A percentile compares a stretch with the other conserved stretches of the same genome.
Conservation (phyloP, 2,888 invertebrate genomes). For the Nephrocerus scutellatus region DNA sequence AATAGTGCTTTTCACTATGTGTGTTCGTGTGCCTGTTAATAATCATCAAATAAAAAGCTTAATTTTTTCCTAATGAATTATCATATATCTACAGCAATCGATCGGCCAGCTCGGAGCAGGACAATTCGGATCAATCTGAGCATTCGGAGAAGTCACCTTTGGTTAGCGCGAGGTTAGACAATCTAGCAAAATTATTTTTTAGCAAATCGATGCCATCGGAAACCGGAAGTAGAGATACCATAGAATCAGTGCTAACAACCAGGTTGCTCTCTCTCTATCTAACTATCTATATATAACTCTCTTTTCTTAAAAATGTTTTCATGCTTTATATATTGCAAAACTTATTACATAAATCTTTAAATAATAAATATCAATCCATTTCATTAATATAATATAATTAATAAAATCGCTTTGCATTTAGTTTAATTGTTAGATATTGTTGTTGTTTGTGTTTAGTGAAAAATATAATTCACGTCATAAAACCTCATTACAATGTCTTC, state of each 20-base stretch:
- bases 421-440: no score
- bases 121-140: slow-evolving; percentile 48
- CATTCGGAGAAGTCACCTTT: slow-evolving; percentile 58
- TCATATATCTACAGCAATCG: slow-evolving; percentile 45
- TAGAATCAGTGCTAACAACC: slow-evolving; percentile 48
- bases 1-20: no score
- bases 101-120: slow-evolving; percentile 57
- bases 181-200: slow-evolving; percentile 67
- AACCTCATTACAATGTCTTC: no score
- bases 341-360: no score
- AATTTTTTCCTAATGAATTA: slow-evolving; percentile 12
- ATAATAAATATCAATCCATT: no score
- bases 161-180: slow-evolving; percentile 66
- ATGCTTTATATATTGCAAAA: no score
- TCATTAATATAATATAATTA: no score
- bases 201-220: slow-evolving; percentile 52
- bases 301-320: slow-evolving; percentile 7
- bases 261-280: slow-evolving; percentile 38
- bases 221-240: slow-evolving; percentile 47
- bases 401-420: no score
- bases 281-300: slow-evolving; percentile 1
- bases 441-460: no score
- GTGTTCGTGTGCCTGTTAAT: background rate
- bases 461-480: no score
- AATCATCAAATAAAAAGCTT: slow-evolving; percentile 1